These are phyloP conservation scores for Mongoloraphidia duomilia DNA, from an alignment of 2,888 invertebrate genomes.

Conservation along the genomic window DNA sequence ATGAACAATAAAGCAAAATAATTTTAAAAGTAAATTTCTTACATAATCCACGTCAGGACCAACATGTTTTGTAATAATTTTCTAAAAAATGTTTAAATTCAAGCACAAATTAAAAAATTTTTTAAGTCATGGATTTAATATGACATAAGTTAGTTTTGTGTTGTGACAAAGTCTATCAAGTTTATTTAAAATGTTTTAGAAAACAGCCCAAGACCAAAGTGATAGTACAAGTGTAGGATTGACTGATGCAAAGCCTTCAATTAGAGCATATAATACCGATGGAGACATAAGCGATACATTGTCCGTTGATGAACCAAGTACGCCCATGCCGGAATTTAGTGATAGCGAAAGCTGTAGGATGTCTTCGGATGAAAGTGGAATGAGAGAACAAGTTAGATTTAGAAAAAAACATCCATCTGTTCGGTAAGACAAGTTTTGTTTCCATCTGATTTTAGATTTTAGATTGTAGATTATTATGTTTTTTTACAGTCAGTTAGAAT, in stretches of 20 bases:
- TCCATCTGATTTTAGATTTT: background rate
- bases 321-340: constrained; percentile 4
- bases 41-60: no score
- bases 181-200: no score
- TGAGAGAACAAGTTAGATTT: constrained; percentile 19
- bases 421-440: constrained; percentile 20
- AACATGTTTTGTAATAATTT: no score
- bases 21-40: no score
- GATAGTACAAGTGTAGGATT: background rate
- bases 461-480: background rate
- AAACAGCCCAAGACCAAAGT: background rate
- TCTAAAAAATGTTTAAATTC: no score
- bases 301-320: constrained; percentile 3
- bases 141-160: no score
- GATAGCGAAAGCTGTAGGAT: constrained; percentile 1
- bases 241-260: background rate
- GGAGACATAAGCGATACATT: background rate
- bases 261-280: background rate
- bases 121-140: no score
- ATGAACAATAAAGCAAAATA: no score
- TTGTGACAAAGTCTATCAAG: no score
- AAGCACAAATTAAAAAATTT: no score
- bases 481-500: constrained; percentile 37
- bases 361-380: background rate
- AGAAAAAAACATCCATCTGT: constrained; percentile 27